Evolutionary conservation across 2,797 vertebrate genomes (phyloP).

Genomic region (Lates japonicus): DNA sequence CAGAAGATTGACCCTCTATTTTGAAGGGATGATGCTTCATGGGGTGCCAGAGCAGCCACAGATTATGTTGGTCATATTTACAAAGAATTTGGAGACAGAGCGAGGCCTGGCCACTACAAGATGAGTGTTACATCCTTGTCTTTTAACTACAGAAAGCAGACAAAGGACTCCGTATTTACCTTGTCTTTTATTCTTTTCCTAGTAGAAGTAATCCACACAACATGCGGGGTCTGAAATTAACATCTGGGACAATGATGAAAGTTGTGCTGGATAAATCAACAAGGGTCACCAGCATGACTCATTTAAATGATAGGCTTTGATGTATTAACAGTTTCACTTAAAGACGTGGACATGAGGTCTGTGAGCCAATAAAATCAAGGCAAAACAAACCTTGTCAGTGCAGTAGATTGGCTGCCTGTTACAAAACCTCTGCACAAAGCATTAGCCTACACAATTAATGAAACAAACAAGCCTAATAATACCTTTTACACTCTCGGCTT

Average conservation of each 20-base stretch:
- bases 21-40: slow-evolving; percentile 45
- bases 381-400: background rate
- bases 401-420: background rate
- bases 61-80: slow-evolving; percentile 33
- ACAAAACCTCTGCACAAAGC: background rate
- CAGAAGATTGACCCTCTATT: slow-evolving; percentile 55
- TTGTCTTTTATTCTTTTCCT: background rate
- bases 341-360: background rate
- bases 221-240: background rate
- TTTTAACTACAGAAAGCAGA: slow-evolving; percentile 6
- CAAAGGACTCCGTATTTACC: background rate
- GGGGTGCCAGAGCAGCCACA: slow-evolving; percentile 13
- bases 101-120: background rate
- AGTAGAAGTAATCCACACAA: background rate
- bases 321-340: background rate
- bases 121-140: background rate
- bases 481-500: background rate
- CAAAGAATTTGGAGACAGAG: slow-evolving; percentile 14
- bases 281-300: background rate
- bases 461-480: slow-evolving; percentile 2
- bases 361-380: background rate
- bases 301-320: background rate
- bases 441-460: background rate
- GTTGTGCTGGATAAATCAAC: background rate
- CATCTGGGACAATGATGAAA: background rate